phyloP scores from a whole-genome alignment of 2,797 vertebrate species.

The Argya squamiceps region DNA sequence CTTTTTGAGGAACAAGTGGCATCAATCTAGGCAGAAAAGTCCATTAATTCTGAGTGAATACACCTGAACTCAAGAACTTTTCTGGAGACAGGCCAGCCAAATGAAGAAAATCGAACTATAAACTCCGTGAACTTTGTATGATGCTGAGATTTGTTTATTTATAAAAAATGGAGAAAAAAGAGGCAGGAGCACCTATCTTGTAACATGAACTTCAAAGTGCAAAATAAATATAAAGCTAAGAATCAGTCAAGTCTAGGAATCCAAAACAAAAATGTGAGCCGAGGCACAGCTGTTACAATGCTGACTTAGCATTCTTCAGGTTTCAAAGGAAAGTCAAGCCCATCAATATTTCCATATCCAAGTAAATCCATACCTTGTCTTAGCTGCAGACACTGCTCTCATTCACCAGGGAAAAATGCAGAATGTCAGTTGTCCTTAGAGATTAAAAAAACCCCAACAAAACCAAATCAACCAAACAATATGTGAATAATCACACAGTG shows the following conservation, averaged over 20 bases:
- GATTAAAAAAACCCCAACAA: accelerated
- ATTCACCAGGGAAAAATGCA: background rate
- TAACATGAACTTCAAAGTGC: constrained; percentile 20
- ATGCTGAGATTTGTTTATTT: constrained; percentile 27
- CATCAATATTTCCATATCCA: background rate
- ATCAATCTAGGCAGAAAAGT: background rate
- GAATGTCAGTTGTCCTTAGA: background rate
- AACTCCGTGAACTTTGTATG: background rate
- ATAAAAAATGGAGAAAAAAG: background rate
- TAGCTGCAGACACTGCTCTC: background rate
- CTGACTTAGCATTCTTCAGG: constrained; percentile 28
- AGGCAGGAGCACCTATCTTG: background rate
- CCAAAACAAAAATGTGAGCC: constrained; percentile 57
- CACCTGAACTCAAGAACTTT: background rate
- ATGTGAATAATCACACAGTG: background rate
- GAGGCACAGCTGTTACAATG: constrained; percentile 53
- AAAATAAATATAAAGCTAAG: constrained; percentile 17
- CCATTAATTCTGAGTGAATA: background rate
- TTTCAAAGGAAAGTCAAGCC: constrained; percentile 46
- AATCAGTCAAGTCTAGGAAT: constrained; percentile 3
- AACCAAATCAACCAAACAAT: background rate
- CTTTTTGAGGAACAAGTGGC: background rate
- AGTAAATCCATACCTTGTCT: background rate
- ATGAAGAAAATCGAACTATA: background rate
- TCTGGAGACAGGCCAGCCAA: background rate